Percentiles rank a stretch among this genome's conserved stretches.
These are phyloP conservation scores for Leptinotarsa haldemani DNA, from an alignment of 2,888 invertebrate species.

Conservation along the genomic window DNA sequence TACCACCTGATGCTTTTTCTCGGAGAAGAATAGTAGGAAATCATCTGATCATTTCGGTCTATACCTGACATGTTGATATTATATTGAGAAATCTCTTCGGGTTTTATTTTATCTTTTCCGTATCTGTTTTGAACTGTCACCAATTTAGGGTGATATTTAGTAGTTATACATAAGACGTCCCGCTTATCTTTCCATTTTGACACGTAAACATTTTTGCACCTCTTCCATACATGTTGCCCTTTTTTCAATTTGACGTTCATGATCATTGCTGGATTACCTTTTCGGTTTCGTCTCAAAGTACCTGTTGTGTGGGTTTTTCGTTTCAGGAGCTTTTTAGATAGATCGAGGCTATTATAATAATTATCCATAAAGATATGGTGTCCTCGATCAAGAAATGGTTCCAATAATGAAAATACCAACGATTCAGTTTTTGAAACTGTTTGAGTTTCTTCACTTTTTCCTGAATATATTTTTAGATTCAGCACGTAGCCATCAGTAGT, in stretches of 20 bases:
- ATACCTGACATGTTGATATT: slow-evolving; percentile 24
- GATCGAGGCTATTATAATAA: slow-evolving; percentile 33
- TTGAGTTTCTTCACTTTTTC: slow-evolving; percentile 37
- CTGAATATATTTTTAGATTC: slow-evolving; percentile 48
- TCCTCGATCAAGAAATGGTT: slow-evolving; percentile 25
- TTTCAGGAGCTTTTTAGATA: slow-evolving; percentile 38
- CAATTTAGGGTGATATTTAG: slow-evolving; percentile 21
- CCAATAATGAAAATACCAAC: slow-evolving; percentile 31
- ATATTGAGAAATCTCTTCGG: slow-evolving; percentile 7
- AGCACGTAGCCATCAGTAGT: slow-evolving; percentile 47
- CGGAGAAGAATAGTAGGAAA: slow-evolving; percentile 10
- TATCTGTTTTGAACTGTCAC: slow-evolving; percentile 9
- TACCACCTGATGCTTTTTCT: slow-evolving; percentile 19
- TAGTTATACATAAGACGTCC: slow-evolving; percentile 27
- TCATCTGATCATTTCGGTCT: slow-evolving; percentile 24
- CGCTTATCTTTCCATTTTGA: slow-evolving; percentile 23
- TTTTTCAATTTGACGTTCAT: slow-evolving; percentile 29
- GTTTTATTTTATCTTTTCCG: slow-evolving; percentile 10
- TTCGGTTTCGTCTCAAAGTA: slow-evolving; percentile 47
- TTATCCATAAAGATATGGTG: slow-evolving; percentile 51
- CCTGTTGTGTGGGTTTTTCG: slow-evolving; percentile 47
- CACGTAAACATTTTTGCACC: slow-evolving; percentile 20
- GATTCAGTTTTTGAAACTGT: slow-evolving; percentile 26
- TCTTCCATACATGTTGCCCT: slow-evolving; percentile 32
- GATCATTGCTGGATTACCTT: slow-evolving; percentile 41